These are phyloP conservation scores for Cheumatopsyche charites DNA, from an alignment of 1,140 invertebrate species.

Conservation along the genomic window DNA sequence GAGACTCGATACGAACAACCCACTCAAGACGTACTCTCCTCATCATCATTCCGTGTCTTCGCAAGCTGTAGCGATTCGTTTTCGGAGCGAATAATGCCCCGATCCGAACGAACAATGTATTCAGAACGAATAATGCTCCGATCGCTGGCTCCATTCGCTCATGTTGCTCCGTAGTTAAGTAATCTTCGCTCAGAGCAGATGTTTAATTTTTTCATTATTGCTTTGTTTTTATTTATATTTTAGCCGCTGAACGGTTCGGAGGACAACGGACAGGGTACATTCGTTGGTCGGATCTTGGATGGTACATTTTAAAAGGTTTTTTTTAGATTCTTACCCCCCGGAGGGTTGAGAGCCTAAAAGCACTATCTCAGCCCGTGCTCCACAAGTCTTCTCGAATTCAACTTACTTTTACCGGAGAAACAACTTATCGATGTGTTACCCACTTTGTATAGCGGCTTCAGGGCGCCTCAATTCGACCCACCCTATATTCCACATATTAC, in stretches of 20 bases:
- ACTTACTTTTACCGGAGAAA: slow-evolving; percentile 33
- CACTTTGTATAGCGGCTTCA: slow-evolving; percentile 30
- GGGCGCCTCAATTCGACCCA: slow-evolving; percentile 17
- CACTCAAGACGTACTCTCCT: slow-evolving; percentile 2
- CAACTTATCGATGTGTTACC: slow-evolving; percentile 44
- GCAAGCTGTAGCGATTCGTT: no score
- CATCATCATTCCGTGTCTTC: no score
- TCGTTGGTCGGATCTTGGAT: neutral
- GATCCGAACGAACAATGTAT: no score
- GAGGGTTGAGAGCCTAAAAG: slow-evolving; percentile 40
- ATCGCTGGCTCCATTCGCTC: no score
- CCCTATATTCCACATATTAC: neutral
- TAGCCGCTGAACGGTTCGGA: neutral
- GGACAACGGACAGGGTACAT: slow-evolving; percentile 37
- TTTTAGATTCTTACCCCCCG: slow-evolving; percentile 34
- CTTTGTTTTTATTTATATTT: no score
- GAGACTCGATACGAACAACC: slow-evolving; percentile 44
- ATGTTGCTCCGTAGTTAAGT: no score
- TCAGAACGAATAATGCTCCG: no score
- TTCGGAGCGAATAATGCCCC: no score
- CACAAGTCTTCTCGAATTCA: slow-evolving; percentile 23
- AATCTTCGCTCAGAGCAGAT: no score
- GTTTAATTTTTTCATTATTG: no score
- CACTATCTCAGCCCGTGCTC: slow-evolving; percentile 43
- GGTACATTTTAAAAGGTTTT: slow-evolving; percentile 46